Conservation (phyloP, 2,797 vertebrate species). For the Gymnopithys bicolor region DNA sequence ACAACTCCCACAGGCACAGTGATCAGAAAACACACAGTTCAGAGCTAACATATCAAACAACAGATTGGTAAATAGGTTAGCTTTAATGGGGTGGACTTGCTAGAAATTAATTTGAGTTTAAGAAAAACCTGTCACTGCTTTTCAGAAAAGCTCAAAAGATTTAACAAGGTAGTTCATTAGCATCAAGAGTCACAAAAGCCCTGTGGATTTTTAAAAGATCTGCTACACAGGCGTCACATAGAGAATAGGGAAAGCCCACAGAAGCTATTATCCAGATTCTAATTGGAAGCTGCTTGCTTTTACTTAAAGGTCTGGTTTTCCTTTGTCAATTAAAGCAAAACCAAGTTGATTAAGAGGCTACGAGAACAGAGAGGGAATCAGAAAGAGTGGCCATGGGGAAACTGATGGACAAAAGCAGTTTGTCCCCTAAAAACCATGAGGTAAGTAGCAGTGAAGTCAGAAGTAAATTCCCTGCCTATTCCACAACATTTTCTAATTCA, state of each 20-base stretch:
- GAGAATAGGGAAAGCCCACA: background rate
- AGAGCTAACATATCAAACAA: slow-evolving; percentile 38
- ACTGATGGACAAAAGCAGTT: background rate
- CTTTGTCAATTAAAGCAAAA: background rate
- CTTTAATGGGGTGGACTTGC: slow-evolving; percentile 36
- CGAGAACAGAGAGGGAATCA: background rate
- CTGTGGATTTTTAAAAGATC: background rate
- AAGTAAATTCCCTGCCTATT: background rate
- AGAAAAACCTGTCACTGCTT: slow-evolving; percentile 31
- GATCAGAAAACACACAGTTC: slow-evolving; percentile 30
- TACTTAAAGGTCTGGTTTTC: background rate
- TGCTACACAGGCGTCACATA: background rate
- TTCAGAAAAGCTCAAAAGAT: slow-evolving; percentile 21
- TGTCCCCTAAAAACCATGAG: background rate
- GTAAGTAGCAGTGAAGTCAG: background rate
- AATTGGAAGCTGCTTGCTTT: background rate
- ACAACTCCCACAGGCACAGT: slow-evolving; percentile 19
- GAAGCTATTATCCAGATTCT: background rate
- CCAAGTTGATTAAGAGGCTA: background rate
- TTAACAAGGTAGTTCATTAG: slow-evolving; percentile 20
- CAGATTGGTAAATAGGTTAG: slow-evolving; percentile 58
- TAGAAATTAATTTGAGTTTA: slow-evolving; percentile 24
- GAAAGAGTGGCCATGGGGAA: background rate
- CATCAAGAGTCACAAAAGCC: background rate
- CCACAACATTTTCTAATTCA: background rate